A percentile compares a stretch with the other conserved stretches of the same genome.
phyloP scores from a whole-genome alignment of 92 coral and sea anemone genomes.

The Hydrozoanthus gracilis region DNA sequence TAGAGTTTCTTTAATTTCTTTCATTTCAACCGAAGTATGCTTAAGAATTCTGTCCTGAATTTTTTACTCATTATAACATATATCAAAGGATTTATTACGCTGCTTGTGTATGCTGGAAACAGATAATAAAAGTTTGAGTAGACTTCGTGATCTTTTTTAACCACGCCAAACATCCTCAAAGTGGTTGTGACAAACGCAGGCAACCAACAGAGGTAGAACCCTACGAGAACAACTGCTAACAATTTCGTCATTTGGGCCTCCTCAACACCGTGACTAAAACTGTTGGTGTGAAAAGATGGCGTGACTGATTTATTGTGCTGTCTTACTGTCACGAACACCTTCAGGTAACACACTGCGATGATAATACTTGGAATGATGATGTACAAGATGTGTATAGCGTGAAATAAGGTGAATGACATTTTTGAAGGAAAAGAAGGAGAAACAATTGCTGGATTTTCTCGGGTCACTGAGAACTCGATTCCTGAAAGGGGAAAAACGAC shows the following conservation, averaged over 20 bases:
- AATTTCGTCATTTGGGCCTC: conserved; percentile 32
- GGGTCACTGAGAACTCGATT: not conserved
- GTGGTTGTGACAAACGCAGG: conserved; percentile 10
- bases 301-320: conserved; percentile 12
- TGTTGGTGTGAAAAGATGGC: conserved; percentile 3
- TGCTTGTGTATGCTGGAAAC: conserved; percentile 25
- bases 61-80: conserved; percentile 32
- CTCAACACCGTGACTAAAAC: conserved; percentile 12
- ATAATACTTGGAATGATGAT: conserved; percentile 19
- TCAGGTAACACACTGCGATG: conserved; percentile 3
- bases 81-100: conserved; percentile 19
- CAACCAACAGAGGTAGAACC: conserved; percentile 25
- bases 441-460: conserved; percentile 29
- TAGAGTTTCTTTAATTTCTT: not conserved
- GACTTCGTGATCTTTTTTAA: conserved; percentile 21
- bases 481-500: conserved; percentile 28
- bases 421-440: conserved; percentile 17
- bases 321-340: conserved; percentile 11
- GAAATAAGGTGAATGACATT: not conserved
- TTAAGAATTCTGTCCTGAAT: conserved; percentile 14
- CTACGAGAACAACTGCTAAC: conserved; percentile 19
- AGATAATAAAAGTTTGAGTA: conserved; percentile 29
- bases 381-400: conserved; percentile 10
- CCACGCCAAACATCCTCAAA: conserved; percentile 5
- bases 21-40: conserved; percentile 13